Evolutionary conservation across 2,888 invertebrate genomes (phyloP).

Genomic region (Stenichneumon culpator): DNA sequence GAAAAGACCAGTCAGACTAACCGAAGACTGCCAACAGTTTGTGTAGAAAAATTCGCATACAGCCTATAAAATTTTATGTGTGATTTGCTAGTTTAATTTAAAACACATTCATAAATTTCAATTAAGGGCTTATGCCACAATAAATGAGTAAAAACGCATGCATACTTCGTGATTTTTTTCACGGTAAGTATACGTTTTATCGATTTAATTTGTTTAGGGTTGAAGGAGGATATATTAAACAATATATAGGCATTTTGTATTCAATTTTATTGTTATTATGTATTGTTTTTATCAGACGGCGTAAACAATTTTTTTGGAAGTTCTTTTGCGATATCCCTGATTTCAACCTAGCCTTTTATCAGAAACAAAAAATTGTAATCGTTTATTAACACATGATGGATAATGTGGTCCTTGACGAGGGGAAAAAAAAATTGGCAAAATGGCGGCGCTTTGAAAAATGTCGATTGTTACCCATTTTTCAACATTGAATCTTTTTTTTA

Average conservation of each 20-base stretch:
- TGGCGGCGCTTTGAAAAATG: neutral
- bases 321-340: too few relatives aligned
- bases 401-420: neutral
- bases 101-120: neutral
- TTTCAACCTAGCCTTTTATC: too few relatives aligned
- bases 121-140: neutral
- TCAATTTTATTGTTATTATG: too few relatives aligned
- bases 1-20: constrained; percentile 1
- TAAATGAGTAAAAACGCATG: neutral
- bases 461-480: neutral
- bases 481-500: neutral
- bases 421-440: neutral
- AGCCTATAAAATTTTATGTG: constrained; percentile 6
- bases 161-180: too few relatives aligned
- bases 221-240: neutral
- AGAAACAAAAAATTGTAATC: too few relatives aligned
- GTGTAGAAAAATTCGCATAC: neutral
- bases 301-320: too few relatives aligned
- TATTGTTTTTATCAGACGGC: too few relatives aligned
- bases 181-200: neutral
- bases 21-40: neutral
- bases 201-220: neutral
- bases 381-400: neutral
- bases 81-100: neutral
- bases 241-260: neutral